Evolutionary conservation across 2,113 vertebrate species (phyloP).

Genomic region (Gallinago undulata): DNA sequence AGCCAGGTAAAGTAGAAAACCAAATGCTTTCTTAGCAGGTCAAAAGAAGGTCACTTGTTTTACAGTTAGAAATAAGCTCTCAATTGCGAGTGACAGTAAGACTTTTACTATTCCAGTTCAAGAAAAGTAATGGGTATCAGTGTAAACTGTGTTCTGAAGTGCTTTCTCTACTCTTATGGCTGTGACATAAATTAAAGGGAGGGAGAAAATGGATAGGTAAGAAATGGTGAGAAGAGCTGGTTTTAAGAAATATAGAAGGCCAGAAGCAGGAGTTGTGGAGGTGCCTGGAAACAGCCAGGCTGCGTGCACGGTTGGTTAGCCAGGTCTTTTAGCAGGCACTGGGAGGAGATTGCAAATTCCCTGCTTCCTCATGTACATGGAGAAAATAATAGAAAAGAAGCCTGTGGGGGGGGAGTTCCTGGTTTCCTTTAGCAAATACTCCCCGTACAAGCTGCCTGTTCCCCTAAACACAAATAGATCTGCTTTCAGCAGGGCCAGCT

Average conservation of each 20-base stretch:
- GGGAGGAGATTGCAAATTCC: not conserved
- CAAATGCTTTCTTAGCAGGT: conserved; percentile 33
- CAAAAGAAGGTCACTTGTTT: conserved; percentile 11
- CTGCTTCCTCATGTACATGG: not conserved
- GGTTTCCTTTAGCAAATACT: not conserved
- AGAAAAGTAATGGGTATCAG: not conserved
- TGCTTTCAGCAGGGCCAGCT: not conserved
- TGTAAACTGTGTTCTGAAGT: not conserved
- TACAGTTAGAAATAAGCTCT: conserved; percentile 3
- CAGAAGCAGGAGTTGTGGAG: not conserved
- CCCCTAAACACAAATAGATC: not conserved
- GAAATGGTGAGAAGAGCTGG: not conserved
- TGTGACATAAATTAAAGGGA: not conserved
- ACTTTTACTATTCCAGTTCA: not conserved
- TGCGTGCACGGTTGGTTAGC: not conserved
- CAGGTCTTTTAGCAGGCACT: not conserved
- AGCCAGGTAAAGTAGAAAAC: not conserved
- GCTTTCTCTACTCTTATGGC: not conserved
- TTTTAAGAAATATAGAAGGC: not conserved
- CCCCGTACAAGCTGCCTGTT: not conserved
- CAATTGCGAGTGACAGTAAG: not conserved
- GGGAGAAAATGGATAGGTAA: not conserved
- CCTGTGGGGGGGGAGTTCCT: not conserved
- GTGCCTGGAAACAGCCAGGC: not conserved
- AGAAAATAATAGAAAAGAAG: not conserved